Evolutionary conservation across 64 coral and sea anemone species (phyloP).

Genomic region (Trachythela sp.): DNA sequence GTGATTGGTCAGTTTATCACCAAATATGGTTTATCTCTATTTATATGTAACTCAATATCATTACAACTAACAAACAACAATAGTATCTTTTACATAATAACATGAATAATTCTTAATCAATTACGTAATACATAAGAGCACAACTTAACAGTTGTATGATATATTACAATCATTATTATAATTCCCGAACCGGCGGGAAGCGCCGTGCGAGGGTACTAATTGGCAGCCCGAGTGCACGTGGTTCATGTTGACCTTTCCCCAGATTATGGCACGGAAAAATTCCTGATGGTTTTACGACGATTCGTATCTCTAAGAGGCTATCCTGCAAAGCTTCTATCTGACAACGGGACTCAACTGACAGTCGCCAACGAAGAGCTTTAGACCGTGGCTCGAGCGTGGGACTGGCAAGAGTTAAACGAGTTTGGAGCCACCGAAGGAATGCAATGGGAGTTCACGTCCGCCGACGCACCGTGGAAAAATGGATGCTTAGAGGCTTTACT

Average conservation of each 20-base stretch:
- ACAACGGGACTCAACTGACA: not conserved
- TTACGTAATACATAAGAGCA: too few relatives aligned
- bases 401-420: not conserved
- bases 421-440: not conserved
- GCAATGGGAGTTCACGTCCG: not conserved
- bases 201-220: too few relatives aligned
- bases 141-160: too few relatives aligned
- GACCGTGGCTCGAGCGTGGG: not conserved
- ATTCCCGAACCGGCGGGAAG: too few relatives aligned
- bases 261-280: not conserved
- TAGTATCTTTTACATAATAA: too few relatives aligned
- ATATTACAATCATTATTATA: too few relatives aligned
- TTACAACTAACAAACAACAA: too few relatives aligned
- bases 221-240: too few relatives aligned
- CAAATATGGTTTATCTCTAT: too few relatives aligned
- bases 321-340: not conserved
- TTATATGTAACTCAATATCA: too few relatives aligned
- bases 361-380: not conserved
- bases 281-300: not conserved
- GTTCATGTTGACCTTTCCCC: not conserved
- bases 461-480: not conserved
- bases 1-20: too few relatives aligned
- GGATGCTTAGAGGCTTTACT: not conserved
- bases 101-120: too few relatives aligned
- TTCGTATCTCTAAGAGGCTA: not conserved